phyloP scores from a whole-genome alignment of 1,140 invertebrate species.

The Aphis gossypii region DNA sequence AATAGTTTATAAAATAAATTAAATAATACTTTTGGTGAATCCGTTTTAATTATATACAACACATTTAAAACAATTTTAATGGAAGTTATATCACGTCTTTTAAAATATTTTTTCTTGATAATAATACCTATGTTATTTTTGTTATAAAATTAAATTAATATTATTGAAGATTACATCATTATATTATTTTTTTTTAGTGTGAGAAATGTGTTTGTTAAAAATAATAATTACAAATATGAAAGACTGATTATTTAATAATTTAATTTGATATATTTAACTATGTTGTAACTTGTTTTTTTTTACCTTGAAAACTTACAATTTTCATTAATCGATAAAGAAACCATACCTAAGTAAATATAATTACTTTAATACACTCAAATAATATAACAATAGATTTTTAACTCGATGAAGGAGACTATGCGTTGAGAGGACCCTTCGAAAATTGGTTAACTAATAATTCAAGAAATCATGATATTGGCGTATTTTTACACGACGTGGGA shows the following conservation, averaged over 20 bases:
- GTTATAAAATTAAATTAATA: background rate
- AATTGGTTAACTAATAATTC: too few species aligned
- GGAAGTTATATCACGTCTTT: background rate
- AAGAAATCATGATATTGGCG: too few species aligned
- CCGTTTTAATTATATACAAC: background rate
- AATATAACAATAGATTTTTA: too few species aligned
- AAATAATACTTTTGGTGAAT: background rate
- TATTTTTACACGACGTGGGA: too few species aligned
- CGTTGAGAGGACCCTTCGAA: too few species aligned
- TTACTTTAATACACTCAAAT: too few species aligned
- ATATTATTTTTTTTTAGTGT: background rate
- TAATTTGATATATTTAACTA: too few species aligned
- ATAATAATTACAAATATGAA: background rate
- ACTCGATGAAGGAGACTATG: too few species aligned
- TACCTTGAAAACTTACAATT: too few species aligned
- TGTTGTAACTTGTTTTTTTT: too few species aligned
- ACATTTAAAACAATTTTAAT: background rate
- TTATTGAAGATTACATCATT: background rate
- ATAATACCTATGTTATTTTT: background rate
- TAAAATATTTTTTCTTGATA: background rate
- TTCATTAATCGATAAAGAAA: too few species aligned
- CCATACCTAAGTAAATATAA: too few species aligned
- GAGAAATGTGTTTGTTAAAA: background rate
- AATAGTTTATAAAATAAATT: background rate
- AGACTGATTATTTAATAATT: background rate